Evolutionary conservation across 2,888 invertebrate species (phyloP), one percentile per base, ranked within the genome.

Genomic region (Synergus itoensis): DNA sequence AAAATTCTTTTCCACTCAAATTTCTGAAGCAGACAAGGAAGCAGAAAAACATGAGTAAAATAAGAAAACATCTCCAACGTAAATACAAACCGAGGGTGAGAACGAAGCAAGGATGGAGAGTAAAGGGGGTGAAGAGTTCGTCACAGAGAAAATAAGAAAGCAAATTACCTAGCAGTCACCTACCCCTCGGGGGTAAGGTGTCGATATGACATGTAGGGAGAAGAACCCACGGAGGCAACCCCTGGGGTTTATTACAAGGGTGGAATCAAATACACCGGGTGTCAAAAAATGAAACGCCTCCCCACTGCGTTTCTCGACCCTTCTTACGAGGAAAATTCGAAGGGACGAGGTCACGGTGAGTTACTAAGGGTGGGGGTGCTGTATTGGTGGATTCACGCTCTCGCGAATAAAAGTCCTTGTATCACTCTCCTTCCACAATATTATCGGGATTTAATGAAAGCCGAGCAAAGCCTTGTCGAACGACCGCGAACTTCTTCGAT

Each of bases 231-330:
- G 73, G 53, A 82, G 82, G 86, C 90, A 90, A 89, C 90, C 91
- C 90, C 89, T 89, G 90, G 91, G 90, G 90, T 92, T 92, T 92
- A 92, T 92, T 92, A 92, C 92, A 91, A 90, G 91, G 91, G 90
- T 90, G 90, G 90, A 92, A 92, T 92, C 92, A 91, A 92, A 91
- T 92, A 92, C 91, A 92, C 91, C 91, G 92, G 92, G 92, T 91
- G 92, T 91, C 91, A 91, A 92, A 91, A 92, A 91, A 90, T 91
- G 90, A 91, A 92, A 91, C 88, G 88, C 86, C 87, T 87, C 87
- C 88, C 89, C 86, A 85, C 83, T 79, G 83, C 83, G 84, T 84
- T 81, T 82, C 81, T 82, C 86, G 81, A 80, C 78, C 84, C 84
- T 80, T 76, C 80, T 78, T 77, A 80, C 81, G 79, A 79, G 83